phyloP scores from a whole-genome alignment of 2,888 invertebrate species.

The Drosophila neotestacea region DNA sequence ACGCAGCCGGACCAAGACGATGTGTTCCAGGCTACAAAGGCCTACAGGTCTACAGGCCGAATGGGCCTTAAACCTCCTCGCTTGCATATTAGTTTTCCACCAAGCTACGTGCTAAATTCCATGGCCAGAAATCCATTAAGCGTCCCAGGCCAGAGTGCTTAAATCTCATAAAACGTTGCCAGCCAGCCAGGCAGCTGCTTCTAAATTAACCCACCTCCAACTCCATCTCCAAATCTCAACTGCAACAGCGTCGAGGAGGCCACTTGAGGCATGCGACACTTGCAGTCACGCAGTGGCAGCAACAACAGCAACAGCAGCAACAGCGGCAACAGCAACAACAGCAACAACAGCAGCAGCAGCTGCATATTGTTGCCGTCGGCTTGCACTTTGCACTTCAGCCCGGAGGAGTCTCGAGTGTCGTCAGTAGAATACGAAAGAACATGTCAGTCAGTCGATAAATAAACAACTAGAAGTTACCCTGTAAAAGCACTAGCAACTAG shows the following conservation, averaged over 20 bases:
- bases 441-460: neutral
- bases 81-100: slow-evolving; percentile 74
- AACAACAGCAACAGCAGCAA: slow-evolving; percentile 5
- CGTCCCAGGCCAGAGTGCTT: slow-evolving; percentile 65
- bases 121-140: slow-evolving; percentile 74
- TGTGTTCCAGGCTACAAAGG: slow-evolving; percentile 25
- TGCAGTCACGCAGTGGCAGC: slow-evolving; percentile 42
- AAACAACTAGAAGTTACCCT: slow-evolving; percentile 32
- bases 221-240: slow-evolving; percentile 23
- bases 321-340: slow-evolving; percentile 6
- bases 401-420: slow-evolving; percentile 60
- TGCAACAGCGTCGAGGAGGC: slow-evolving; percentile 54
- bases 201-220: slow-evolving; percentile 68
- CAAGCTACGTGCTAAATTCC: slow-evolving; percentile 76
- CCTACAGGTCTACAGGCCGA: slow-evolving; percentile 7
- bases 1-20: slow-evolving; percentile 49
- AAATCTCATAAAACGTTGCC: slow-evolving; percentile 72
- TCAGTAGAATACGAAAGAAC: slow-evolving; percentile 45
- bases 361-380: slow-evolving; percentile 56
- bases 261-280: slow-evolving; percentile 61
- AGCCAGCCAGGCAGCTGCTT: slow-evolving; percentile 61
- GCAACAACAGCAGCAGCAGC: slow-evolving; percentile 29
- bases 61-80: slow-evolving; percentile 12
- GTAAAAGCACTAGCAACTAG: neutral
- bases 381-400: slow-evolving; percentile 78